Conservation (phyloP, 2,113 vertebrate genomes). For the Lontra canadensis region DNA sequence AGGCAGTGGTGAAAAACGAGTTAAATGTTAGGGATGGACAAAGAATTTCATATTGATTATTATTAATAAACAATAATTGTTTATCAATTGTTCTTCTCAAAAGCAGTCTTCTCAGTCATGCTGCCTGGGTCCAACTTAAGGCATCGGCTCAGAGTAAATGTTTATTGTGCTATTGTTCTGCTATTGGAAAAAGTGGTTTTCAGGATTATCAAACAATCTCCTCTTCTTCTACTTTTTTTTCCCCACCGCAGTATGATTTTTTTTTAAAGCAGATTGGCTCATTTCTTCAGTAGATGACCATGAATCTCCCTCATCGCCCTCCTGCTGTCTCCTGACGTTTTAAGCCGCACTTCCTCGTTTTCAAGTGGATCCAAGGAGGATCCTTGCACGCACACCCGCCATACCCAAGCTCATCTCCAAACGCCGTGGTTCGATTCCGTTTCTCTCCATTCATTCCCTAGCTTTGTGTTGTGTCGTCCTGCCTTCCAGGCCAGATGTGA, state of each 20-base stretch:
- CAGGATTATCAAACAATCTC: background rate
- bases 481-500: accelerated
- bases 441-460: background rate
- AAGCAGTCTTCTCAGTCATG: background rate
- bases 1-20: background rate
- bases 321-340: background rate
- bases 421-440: background rate
- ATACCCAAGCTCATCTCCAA: background rate
- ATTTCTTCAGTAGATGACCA: background rate
- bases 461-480: accelerated
- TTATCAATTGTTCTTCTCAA: background rate
- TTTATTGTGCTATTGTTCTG: background rate
- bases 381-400: accelerated
- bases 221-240: background rate
- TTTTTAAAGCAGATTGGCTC: background rate
- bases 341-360: background rate
- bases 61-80: background rate
- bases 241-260: background rate
- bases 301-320: background rate
- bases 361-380: accelerated
- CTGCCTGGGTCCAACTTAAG: background rate
- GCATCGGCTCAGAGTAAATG: background rate
- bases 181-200: background rate
- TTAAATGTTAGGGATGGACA: background rate
- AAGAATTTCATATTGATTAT: background rate